A percentile compares a stretch with the other conserved stretches of the same genome.
phyloP scores from a whole-genome alignment of 2,113 vertebrate genomes.

The Halcyon malimbica region DNA sequence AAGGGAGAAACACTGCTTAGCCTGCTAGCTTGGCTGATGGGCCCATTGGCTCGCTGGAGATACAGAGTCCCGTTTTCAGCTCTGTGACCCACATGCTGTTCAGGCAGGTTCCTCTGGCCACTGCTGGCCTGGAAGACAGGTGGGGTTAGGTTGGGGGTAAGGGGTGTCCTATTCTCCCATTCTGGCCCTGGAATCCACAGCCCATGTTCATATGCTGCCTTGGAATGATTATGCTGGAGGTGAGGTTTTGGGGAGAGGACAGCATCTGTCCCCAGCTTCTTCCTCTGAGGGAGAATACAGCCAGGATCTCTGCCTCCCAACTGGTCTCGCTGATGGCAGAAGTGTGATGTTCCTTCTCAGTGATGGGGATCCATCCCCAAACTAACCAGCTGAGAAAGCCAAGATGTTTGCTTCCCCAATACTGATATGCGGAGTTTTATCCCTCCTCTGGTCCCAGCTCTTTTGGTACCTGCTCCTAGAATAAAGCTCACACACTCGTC shows the following conservation, averaged over 20 bases:
- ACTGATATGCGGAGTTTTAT: not conserved
- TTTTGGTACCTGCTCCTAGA: not conserved
- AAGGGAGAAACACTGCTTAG: not conserved
- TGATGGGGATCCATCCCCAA: not conserved
- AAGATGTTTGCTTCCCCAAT: not conserved
- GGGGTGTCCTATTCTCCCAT: not conserved
- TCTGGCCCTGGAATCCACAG: not conserved
- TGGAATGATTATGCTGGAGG: not conserved
- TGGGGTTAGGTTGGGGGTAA: not conserved
- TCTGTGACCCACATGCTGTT: not conserved
- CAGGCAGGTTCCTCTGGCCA: not conserved
- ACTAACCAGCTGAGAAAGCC: not conserved
- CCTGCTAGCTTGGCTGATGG: not conserved
- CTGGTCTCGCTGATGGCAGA: not conserved
- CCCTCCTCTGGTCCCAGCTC: not conserved
- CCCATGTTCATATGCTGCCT: not conserved
- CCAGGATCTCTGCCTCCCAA: not conserved
- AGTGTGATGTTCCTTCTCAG: not conserved
- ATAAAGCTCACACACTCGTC: no score
- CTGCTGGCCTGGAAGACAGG: not conserved
- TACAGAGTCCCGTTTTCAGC: not conserved
- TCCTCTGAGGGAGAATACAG: not conserved
- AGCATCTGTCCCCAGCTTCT: not conserved
- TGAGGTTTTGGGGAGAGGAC: not conserved
- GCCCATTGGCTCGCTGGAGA: not conserved